Base-by-base conservation (phyloP, 2,888 invertebrate species). In the Drosophila monieri region DNA sequence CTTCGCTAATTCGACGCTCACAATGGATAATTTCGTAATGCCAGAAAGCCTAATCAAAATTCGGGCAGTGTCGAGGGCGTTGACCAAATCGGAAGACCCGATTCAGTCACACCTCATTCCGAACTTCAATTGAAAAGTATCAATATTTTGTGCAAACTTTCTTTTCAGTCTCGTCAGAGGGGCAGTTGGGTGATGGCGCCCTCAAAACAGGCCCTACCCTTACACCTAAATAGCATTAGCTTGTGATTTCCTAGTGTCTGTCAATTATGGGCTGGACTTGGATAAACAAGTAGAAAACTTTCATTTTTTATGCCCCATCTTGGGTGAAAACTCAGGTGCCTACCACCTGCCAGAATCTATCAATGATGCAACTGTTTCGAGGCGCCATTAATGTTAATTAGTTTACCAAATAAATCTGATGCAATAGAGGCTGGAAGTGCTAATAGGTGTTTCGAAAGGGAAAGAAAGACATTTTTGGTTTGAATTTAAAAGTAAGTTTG, bases 61-160 rank as follows among this genome's bases (percentile, higher is more conserved):
- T 64, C 73, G 66, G 61, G 35, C 65, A 61, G 14, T 41, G 73
- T 71, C 44, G 52, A 23, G 56, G 67, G 67, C 47, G 55, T 67
- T 67, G 66, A 35, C 56, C 68, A 66, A 66, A 47, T 53, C 23
- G 23, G 46, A 37, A 44, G 25, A 6, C 46, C 32, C 61, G 30
- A 30, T 49, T 51, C 69, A 55, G 71, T 48, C 70, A 69, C 60
- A 54, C 64, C 64, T 39, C 51, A 41, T 43, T 43, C 51, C 43
- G 44, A 68, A 46, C 49, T 41, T 30, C 57, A 18, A 68, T 59
- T 35, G 18, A 37, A 39, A 30, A 39, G 6, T 75, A 44, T 55
- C 47, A 67, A 55, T 61, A 66, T 70, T 51, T 73, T 70, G 73
- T 69, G 56, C 75, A 76, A 69, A 85, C 88, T 84, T 84, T 84